Evolutionary conservation across 2,113 vertebrate species (phyloP), one percentile per base, ranked within the genome.

Genomic region (Salvelinus alpinus): DNA sequence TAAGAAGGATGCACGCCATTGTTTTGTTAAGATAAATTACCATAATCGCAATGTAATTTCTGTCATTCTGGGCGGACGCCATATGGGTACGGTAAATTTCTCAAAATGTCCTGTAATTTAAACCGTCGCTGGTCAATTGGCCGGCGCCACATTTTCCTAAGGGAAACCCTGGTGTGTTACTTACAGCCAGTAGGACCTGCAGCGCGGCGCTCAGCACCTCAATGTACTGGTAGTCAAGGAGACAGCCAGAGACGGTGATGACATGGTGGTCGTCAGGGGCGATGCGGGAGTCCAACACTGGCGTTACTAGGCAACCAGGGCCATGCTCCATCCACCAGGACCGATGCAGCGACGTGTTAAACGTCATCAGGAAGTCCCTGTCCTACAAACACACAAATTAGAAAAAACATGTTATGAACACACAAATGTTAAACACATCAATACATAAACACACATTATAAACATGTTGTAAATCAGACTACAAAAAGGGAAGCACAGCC

Each of bases 281-380:
- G 84, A 97, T 89, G 57, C 83, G 91, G 5, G 96, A 95, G 90
- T 96, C 95, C 5, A 94, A 90, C 86, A 99, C 96, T 0, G 96
- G 94, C 0, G 96, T 99, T 85, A 99, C 97, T 85, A 98, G 91
- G 92, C 98, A 99, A 89, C 97, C 97, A 0, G 98, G 97, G 25
- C 97, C 98, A 0, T 99, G 96, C 92, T 99, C 97, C 97, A 99
- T 99, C 98, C 98, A 99, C 98, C 98, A 99, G 0, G 98, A 99
- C 71, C 98, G 98, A 89, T 99, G 98, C 88, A 99, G 93, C 1
- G 98, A 99, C 9, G 97, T 99, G 89, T 99, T 99, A 91, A 99
- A 99, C 34, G 97, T 99, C 97, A 99, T 99, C 88, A 99, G 94
- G 88, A 97, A 96, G 90, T 99, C 96, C 66, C 95, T 91, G 91